Evolutionary conservation across 2,113 vertebrate species (phyloP), one percentile per base, ranked within the genome.

Genomic region (Eleginops maclovinus): DNA sequence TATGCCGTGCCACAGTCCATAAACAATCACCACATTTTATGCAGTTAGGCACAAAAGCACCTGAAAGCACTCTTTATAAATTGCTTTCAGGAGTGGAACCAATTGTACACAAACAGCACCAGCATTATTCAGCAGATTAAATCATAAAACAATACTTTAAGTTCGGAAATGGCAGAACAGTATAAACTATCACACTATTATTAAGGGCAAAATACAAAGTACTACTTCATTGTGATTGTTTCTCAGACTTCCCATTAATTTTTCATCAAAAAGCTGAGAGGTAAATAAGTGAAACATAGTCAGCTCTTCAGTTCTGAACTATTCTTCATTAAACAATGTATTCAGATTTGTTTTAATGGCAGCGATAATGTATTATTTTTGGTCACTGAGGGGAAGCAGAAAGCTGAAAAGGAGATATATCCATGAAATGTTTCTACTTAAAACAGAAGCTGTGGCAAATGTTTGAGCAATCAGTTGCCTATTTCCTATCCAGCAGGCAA

Each of bases 1-100:
- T 64, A 26, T 28, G 70, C 47, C 40, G 26, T 22, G 43, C 50
- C 21, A 71, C 10, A 31, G 64, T 63, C 67, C n/a, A 68, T 69
- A 69, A 51, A 43, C 24, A 61, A 24, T 22, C 10, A 60, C 26
- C 12, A 28, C 1, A 19, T 26, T 67, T 11, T 2, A 41, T 58
- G n/a, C 19, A 67, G 14, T 31, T 41, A 40, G 54, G 40, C 51
- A 76, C 44, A 68, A 59, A 58, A 54, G 26, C 36, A 60, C 21
- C 58, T 40, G 26, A 54, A 77, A 55, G 5, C 19, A 75, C 78
- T 68, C 17, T 24, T 6, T 54, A 24, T 19, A 5, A 44, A 80
- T 75, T 62, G 12, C 36, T 64, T 62, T 54, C 9, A 67, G 15
- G 74, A 71, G 73, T 16, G 19, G 24, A 56, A 66, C 75, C 31